Percentiles rank a stretch among this genome's conserved stretches.
phyloP scores from a whole-genome alignment of 2,113 vertebrate species.

The Suncus etruscus region DNA sequence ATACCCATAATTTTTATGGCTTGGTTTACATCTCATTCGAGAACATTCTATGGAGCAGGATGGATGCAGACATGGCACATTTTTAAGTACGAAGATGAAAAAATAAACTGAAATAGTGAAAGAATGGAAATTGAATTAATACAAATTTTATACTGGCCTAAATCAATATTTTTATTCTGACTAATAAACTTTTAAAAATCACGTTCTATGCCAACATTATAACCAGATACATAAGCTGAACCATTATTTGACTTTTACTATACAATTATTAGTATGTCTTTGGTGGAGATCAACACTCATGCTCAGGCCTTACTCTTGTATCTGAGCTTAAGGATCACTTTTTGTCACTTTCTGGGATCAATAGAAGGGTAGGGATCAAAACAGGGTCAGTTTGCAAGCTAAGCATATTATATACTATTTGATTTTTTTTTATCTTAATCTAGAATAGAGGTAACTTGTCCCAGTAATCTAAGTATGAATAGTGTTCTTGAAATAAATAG shows the following conservation, averaged over 20 bases:
- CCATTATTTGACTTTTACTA: neutral
- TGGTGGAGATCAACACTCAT: no score
- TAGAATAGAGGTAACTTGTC: slow-evolving; percentile 51
- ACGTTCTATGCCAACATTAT: slow-evolving; percentile 28
- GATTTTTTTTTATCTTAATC: slow-evolving; percentile 10
- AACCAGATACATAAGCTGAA: slow-evolving; percentile 19
- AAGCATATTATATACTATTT: no score
- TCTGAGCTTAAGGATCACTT: no score
- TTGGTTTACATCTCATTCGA: no score
- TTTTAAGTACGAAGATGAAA: neutral
- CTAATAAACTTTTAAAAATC: neutral
- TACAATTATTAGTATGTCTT: slow-evolving; percentile 48
- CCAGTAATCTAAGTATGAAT: slow-evolving; percentile 11
- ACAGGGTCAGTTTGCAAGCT: no score
- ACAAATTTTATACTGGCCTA: neutral
- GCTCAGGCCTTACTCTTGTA: no score
- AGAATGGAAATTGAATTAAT: slow-evolving; percentile 2
- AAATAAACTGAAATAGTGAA: neutral
- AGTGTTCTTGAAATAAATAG: slow-evolving; percentile 18
- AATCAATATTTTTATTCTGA: slow-evolving; percentile 29
- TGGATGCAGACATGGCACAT: neutral
- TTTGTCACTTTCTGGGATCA: no score
- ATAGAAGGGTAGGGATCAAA: no score
- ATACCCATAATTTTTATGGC: no score
- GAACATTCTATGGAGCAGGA: no score